A percentile compares a stretch with the other conserved stretches of the same genome.
These are phyloP conservation scores for Cyprinodon brontotheroides DNA, from an alignment of 2,113 vertebrate genomes.

Conservation along the genomic window DNA sequence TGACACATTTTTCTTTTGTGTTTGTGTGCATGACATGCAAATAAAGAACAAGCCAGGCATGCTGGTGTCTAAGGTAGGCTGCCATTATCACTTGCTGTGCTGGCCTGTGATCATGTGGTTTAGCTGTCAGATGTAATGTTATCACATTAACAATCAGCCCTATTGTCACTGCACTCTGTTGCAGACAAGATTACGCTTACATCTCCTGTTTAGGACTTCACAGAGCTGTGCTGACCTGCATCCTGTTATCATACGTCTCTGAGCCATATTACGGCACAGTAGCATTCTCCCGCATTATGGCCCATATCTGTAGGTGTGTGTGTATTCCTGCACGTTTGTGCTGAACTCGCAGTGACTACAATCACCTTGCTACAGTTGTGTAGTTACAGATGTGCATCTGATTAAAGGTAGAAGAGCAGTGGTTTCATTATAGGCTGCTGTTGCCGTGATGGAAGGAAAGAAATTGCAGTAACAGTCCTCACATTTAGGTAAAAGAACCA, in stretches of 20 bases:
- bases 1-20: not conserved
- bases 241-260: conserved; percentile 38
- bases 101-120: conserved; percentile 72
- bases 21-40: not conserved
- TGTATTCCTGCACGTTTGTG: not conserved
- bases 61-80: conserved; percentile 53
- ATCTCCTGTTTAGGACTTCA: conserved; percentile 3
- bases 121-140: conserved; percentile 74
- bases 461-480: conserved; percentile 27
- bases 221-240: conserved; percentile 47
- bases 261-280: conserved; percentile 28
- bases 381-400: conserved; percentile 46
- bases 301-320: not conserved
- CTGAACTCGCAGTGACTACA: conserved; percentile 7
- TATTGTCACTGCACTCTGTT: conserved; percentile 35
- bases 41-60: conserved; percentile 50
- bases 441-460: conserved; percentile 74
- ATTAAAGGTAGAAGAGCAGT: conserved; percentile 72
- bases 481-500: conserved; percentile 38
- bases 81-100: conserved; percentile 63
- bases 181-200: not conserved
- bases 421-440: conserved; percentile 77
- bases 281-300: not conserved
- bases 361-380: conserved; percentile 36
- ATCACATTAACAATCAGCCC: conserved; percentile 18